phyloP scores from a whole-genome alignment of 2,113 vertebrate species.

The Saguinus midas region DNA sequence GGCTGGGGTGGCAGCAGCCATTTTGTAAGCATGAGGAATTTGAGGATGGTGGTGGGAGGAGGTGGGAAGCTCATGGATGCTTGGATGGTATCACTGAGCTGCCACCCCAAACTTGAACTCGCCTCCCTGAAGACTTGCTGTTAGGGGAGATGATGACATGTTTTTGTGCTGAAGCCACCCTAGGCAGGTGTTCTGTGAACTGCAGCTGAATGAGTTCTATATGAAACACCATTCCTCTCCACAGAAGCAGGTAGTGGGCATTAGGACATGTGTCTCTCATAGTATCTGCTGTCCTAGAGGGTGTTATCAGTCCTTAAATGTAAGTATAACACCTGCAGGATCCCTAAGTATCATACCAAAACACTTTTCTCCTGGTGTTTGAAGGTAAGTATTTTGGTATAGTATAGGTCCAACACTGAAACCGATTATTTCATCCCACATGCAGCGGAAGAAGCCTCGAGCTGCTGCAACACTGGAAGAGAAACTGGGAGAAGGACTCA shows the following conservation, averaged over 20 bases:
- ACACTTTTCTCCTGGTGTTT: too few relatives aligned
- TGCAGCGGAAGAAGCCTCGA: accelerated
- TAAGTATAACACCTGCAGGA: too few relatives aligned
- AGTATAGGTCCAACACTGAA: neutral
- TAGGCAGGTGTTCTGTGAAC: neutral
- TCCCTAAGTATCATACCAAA: too few relatives aligned
- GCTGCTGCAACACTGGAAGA: too few relatives aligned
- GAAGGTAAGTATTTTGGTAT: neutral
- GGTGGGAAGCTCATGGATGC: neutral
- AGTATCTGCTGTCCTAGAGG: neutral
- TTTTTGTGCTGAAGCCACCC: neutral
- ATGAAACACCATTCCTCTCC: neutral
- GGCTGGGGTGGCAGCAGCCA: neutral
- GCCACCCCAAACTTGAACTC: neutral
- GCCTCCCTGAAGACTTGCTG: neutral
- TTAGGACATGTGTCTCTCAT: neutral
- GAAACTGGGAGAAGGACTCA: neutral
- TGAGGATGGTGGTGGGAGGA: neutral
- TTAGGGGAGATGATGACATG: neutral
- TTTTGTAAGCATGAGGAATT: neutral
- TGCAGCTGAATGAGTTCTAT: neutral
- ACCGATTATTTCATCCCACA: accelerated
- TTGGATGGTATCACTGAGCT: neutral
- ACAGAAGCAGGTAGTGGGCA: neutral
- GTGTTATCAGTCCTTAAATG: too few relatives aligned